A percentile compares a stretch with the other conserved stretches of the same genome.
phyloP scores from a whole-genome alignment of 2,888 invertebrate species.

The Parnassius smintheus region DNA sequence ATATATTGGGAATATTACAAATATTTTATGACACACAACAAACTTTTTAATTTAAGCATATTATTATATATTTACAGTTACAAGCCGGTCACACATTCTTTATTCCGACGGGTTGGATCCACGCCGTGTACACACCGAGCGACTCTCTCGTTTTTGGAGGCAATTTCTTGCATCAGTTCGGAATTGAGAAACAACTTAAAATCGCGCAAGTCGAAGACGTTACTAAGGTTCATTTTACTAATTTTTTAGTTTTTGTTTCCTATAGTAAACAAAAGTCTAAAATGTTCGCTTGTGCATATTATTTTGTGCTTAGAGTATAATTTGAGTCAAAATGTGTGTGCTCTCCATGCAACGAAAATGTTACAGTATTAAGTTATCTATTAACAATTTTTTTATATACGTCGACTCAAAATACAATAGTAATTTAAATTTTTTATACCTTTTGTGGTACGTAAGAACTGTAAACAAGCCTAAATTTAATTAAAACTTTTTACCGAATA shows the following conservation, averaged over 20 bases:
- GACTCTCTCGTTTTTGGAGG: constrained; percentile 99
- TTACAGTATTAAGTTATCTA: too few relatives aligned
- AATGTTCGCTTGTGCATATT: too few relatives aligned
- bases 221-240: constrained; percentile 85
- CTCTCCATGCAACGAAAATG: too few relatives aligned
- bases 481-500: too few relatives aligned
- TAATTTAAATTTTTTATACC: too few relatives aligned
- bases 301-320: too few relatives aligned
- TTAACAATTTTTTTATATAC: too few relatives aligned
- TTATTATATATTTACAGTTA: constrained; percentile 60
- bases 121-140: constrained; percentile 97
- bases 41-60: neutral
- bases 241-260: neutral
- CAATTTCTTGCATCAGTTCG: constrained; percentile 97
- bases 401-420: too few relatives aligned
- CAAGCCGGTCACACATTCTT: constrained; percentile 97
- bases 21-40: neutral
- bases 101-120: constrained; percentile 99
- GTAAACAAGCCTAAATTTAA: too few relatives aligned
- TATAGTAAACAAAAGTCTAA: too few relatives aligned
- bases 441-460: too few relatives aligned
- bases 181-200: constrained; percentile 96
- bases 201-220: constrained; percentile 97
- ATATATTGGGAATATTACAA: neutral
- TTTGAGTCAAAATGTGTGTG: too few relatives aligned